Conservation (phyloP, 2,888 invertebrate species). For the Endotricha flammealis region DNA sequence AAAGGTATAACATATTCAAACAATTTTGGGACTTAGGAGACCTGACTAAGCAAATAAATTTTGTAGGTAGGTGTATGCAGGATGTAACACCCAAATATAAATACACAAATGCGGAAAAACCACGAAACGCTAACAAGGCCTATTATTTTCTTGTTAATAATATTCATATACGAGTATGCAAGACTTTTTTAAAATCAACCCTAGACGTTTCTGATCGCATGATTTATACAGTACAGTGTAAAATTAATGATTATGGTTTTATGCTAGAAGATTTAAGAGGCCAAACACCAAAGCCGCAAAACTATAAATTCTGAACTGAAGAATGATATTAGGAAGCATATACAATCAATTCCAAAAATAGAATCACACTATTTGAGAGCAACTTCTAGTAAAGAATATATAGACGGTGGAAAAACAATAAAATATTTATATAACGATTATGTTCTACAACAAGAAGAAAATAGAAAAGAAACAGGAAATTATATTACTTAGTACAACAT, state of each 20-base stretch:
- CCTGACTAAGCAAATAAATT: no score
- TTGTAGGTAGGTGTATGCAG: no score
- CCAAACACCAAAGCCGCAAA: conserved; percentile 18
- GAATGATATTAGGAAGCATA: conserved; percentile 18
- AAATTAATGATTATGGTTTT: conserved; percentile 12
- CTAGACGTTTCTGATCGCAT: no score
- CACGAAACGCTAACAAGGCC: no score
- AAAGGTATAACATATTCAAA: no score
- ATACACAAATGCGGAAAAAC: no score
- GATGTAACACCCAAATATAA: no score
- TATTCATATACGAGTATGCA: no score
- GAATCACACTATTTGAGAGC: conserved; percentile 22
- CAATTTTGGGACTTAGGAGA: no score
- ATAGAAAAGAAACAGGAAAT: conserved; percentile 10
- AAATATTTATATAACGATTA: conserved; percentile 19
- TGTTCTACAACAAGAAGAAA: conserved; percentile 9
- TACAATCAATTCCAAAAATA: conserved; percentile 20
- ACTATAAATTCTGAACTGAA: conserved; percentile 15
- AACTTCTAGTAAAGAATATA: conserved; percentile 19
- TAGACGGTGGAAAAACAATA: conserved; percentile 17
- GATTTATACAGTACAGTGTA: conserved; percentile 14
- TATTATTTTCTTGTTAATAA: no score
- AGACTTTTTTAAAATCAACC: no score
- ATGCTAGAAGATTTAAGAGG: conserved; percentile 18
- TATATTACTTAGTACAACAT: conserved; percentile 14